Evolutionary conservation across 1,140 invertebrate genomes (phyloP), one percentile per base, ranked within the genome.

Genomic region (Chrysoperla carnea): DNA sequence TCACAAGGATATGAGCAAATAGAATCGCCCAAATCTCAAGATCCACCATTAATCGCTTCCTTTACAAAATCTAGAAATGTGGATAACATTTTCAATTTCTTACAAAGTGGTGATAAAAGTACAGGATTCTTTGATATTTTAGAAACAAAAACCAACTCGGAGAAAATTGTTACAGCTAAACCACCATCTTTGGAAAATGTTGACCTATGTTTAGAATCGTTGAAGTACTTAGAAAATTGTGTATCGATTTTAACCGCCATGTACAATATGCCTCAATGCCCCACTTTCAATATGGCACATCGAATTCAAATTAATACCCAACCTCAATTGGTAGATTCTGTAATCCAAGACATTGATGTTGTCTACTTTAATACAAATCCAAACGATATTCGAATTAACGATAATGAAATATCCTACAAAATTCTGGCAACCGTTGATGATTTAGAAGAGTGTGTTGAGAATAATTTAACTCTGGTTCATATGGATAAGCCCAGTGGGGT

Each of bases 261-360:
- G 86, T 90, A 87, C 60, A 78, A 79, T 52, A 93, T 95, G 88
- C 88, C 88, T 12, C 86, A 86, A 47, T 92, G 87, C 60, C 90
- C 89, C 1, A 81, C 85, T 38, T 93, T 95, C 55, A 86, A 90
- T 58, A 81, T 89, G 8, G 83, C 85, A 1, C 81, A 90, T 51
- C 78, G 83, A 56, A 85, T 91, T 45, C 84, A 86, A 54, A 70
- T 82, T 1, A 80, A 84, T 37, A 76, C 75, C 13, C 73, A 78
- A 4, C 74, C 83, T 8, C 76, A 83, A 46, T 73, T 82, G 44
- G 85, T 91, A 0, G 86, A 91, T 61, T 75, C 82, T 2, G 72
- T 78, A n/a, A 82, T 90, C 50, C 81, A 83, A n/a, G 84, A 81
- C 46, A 60, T 72, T 17, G 74, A 82, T 45, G 61, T 82, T 43